phyloP scores from a whole-genome alignment of 2,113 vertebrate species.

The Pomatorhinus ruficollis region DNA sequence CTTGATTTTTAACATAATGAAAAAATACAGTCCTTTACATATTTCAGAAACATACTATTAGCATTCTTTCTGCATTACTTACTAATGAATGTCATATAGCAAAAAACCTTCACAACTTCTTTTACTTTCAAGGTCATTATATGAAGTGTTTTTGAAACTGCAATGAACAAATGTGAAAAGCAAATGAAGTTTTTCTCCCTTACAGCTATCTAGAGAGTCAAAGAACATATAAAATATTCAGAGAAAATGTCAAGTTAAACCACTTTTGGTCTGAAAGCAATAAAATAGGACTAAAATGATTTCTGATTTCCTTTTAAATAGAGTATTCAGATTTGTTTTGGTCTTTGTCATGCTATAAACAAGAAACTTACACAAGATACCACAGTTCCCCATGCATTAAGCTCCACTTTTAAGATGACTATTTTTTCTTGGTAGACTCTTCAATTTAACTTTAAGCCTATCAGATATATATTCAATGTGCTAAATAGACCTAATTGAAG shows the following conservation, averaged over 20 bases:
- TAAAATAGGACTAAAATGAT: neutral
- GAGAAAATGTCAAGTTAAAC: slow-evolving; percentile 41
- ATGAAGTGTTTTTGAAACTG: slow-evolving; percentile 43
- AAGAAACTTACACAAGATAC: neutral
- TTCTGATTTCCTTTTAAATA: neutral
- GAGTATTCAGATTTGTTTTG: neutral
- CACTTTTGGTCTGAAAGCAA: neutral
- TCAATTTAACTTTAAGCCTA: neutral
- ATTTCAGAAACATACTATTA: slow-evolving; percentile 30
- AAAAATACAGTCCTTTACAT: slow-evolving; percentile 23
- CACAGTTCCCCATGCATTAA: neutral
- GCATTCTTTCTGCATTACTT: slow-evolving; percentile 42
- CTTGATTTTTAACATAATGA: neutral
- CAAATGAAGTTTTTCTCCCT: neutral
- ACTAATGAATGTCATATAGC: slow-evolving; percentile 50
- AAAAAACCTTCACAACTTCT: slow-evolving; percentile 30
- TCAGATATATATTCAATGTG: neutral
- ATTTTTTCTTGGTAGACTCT: neutral
- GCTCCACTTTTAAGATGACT: neutral
- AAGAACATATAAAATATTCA: slow-evolving; percentile 24
- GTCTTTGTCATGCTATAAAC: neutral
- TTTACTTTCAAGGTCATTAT: slow-evolving; percentile 56
- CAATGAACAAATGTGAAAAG: slow-evolving; percentile 22
- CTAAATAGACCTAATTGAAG: slow-evolving; percentile 8
- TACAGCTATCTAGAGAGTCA: slow-evolving; percentile 27